Evolutionary conservation across 2,888 invertebrate genomes (phyloP), one percentile per base, ranked within the genome.

Genomic region (Elmis aenea): DNA sequence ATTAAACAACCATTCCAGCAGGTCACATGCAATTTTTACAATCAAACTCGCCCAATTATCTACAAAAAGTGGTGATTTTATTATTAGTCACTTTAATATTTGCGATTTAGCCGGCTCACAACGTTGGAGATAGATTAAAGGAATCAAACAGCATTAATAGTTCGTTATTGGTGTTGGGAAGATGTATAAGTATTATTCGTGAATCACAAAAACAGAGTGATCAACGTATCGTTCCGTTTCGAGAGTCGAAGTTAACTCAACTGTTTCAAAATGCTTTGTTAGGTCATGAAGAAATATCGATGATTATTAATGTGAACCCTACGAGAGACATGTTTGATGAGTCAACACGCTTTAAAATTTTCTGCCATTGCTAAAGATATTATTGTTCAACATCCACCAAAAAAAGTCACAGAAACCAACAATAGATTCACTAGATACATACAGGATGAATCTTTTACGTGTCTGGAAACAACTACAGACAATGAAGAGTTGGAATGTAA

Each of bases 81-180:
- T 64, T 38, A 62, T 68, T 0, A 60, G 52, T 26, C 48, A 46
- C 27, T 73, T 93, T 48, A 82, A 88, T 0, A 84, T 96, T 55
- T 93, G 91, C 67, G 95, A 96, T 71, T 69, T 96, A 46, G 95
- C 95, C 25, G 95, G 95, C 0, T 82, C 87, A n/a, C 94, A 94
- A 64, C 75, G 91, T 73, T 2, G 88, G 85, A 22, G 76, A 78
- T 3, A 70, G 90, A 4, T 69, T 92, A 44, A 79, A 77, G 45
- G 95, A 96, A 69, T 87, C 92, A 0, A 81, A 85, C 33, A 84
- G 82, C 46, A 96, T 96, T 49, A 95, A 96, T 68, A 81, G 82
- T 0, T 94, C 94, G 1, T 72, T 96, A 5, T 72, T 89, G 62
- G 86, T 89, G n/a, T 74, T 96, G 1, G 85, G 90, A 18, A 74